phyloP scores from a whole-genome alignment of 2,888 invertebrate genomes.

The Caenorhabditis macrosperma region DNA sequence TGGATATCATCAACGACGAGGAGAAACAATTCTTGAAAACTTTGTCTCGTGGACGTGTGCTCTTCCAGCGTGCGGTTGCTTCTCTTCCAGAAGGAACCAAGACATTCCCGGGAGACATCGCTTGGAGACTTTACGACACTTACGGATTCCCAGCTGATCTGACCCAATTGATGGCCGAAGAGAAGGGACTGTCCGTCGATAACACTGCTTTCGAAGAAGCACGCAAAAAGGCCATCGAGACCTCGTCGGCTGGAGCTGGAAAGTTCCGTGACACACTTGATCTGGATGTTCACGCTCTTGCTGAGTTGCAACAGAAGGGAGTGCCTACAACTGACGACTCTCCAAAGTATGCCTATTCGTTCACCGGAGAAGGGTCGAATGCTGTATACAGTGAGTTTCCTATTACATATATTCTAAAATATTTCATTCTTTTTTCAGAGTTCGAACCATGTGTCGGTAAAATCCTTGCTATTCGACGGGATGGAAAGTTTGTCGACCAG shows the following conservation, averaged over 20 bases:
- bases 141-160: constrained; percentile 99
- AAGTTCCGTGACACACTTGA: constrained; percentile 87
- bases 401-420: background rate
- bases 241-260: constrained; percentile 87
- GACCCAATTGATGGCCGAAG: constrained; percentile 97
- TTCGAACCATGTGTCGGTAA: constrained; percentile 82
- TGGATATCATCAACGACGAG: constrained; percentile 97
- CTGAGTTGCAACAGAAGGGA: constrained; percentile 86
- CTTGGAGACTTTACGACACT: constrained; percentile 98
- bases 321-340: constrained; percentile 91
- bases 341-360: constrained; percentile 90
- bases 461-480: constrained; percentile 86
- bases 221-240: constrained; percentile 88
- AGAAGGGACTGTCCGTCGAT: constrained; percentile 91
- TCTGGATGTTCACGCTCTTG: constrained; percentile 95
- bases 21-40: constrained; percentile 98
- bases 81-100: constrained; percentile 86
- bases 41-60: constrained; percentile 89
- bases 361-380: constrained; percentile 82
- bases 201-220: constrained; percentile 93
- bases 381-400: constrained; percentile 85
- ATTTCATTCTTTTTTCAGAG: too few relatives aligned
- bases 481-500: constrained; percentile 90
- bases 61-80: constrained; percentile 91
- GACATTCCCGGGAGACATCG: constrained; percentile 91